Evolutionary conservation across 2,888 invertebrate species (phyloP).

Genomic region (Antheraea assamensis): DNA sequence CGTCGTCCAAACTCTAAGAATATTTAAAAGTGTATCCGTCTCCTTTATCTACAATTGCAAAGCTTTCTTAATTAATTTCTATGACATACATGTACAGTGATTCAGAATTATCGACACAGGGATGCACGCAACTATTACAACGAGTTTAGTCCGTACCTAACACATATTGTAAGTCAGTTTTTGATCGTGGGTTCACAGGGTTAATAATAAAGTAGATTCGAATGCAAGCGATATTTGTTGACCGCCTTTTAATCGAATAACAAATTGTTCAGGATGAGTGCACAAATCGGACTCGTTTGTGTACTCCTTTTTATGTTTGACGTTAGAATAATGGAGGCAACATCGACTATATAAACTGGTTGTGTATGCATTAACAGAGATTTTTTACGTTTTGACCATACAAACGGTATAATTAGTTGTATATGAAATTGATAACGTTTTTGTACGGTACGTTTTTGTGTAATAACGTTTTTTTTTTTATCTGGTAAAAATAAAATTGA

Average conservation of each 20-base stretch:
- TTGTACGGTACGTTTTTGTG: conserved; percentile 65
- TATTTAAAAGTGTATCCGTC: neutral
- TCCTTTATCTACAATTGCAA: neutral
- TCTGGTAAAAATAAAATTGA: conserved; percentile 60
- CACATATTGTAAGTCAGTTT: conserved; percentile 40
- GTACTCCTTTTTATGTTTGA: conserved; percentile 44
- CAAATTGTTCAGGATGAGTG: neutral
- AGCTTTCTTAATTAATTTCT: neutral
- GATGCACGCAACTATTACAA: conserved; percentile 51
- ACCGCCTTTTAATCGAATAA: neutral
- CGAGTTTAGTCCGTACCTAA: conserved; percentile 67
- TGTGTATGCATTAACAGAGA: conserved; percentile 39
- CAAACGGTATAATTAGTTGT: conserved; percentile 41
- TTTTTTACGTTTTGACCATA: conserved; percentile 44
- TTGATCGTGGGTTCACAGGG: conserved; percentile 68
- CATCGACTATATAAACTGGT: conserved; percentile 52
- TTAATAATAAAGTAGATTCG: conserved; percentile 61
- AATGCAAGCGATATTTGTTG: conserved; percentile 57
- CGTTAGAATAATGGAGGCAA: conserved; percentile 39
- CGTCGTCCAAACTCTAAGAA: neutral
- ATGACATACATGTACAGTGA: neutral
- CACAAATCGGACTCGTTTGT: conserved; percentile 30
- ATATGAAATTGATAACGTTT: conserved; percentile 50
- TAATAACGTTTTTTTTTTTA: conserved; percentile 49
- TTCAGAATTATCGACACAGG: conserved; percentile 37